A percentile compares a stretch with the other conserved stretches of the same genome.
phyloP scores from a whole-genome alignment of 2,113 vertebrate species.

The Dinomys branickii region DNA sequence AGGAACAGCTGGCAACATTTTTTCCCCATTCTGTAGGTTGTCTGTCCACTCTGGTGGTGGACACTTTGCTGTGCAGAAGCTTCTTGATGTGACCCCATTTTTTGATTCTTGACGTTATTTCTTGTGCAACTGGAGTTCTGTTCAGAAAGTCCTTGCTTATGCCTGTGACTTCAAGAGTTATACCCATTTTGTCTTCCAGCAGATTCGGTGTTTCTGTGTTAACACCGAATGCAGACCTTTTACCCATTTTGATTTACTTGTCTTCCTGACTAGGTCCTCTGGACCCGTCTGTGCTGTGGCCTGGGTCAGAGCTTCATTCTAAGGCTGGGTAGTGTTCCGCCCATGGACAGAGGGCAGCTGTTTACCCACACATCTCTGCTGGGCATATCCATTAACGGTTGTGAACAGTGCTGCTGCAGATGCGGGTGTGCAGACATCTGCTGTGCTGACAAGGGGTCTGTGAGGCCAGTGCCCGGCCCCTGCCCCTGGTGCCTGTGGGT shows the following conservation, averaged over 20 bases:
- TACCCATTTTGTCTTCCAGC: not conserved
- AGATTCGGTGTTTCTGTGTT: not conserved
- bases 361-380: fast-evolving
- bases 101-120: not conserved
- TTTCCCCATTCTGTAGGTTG: not conserved
- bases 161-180: not conserved
- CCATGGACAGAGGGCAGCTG: too few species aligned
- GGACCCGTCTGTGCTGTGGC: too few species aligned
- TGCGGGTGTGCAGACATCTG: not conserved
- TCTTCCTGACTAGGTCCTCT: not conserved
- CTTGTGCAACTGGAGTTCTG: not conserved
- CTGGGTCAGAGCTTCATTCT: too few species aligned
- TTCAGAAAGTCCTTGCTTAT: not conserved
- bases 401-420: not conserved
- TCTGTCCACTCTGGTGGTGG: not conserved
- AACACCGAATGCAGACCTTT: not conserved
- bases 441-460: not conserved
- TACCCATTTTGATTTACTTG: not conserved
- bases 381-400: not conserved
- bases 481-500: not conserved
- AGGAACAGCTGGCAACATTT: not conserved
- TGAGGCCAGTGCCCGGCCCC: not conserved
- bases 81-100: not conserved
- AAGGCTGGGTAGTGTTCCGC: not conserved
- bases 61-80: not conserved